Conservation (phyloP, 1,140 invertebrate species). For the Brevipalpus yothersi region DNA sequence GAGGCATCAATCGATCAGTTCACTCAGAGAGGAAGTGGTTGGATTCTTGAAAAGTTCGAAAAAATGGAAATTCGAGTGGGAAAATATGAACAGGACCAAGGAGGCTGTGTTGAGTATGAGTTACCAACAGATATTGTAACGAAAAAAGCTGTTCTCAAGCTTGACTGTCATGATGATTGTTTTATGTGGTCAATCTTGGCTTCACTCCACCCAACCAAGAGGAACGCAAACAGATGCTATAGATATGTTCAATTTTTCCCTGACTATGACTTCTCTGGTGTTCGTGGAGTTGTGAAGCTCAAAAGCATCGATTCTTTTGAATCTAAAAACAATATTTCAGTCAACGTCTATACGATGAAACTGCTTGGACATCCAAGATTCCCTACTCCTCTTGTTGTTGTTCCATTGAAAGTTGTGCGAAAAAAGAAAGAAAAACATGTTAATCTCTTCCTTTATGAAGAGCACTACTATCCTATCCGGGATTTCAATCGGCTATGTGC, state of each 20-base stretch:
- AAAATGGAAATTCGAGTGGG: neutral
- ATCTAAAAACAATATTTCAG: slow-evolving; percentile 1
- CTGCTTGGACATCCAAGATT: neutral
- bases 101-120: neutral
- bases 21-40: neutral
- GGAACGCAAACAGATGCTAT: neutral
- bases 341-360: slow-evolving; percentile 1
- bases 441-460: slow-evolving; percentile 1
- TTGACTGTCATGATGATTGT: slow-evolving; percentile 2
- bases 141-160: neutral
- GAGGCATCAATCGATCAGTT: neutral
- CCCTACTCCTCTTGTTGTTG: neutral
- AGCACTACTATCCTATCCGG: neutral
- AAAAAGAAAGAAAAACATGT: neutral
- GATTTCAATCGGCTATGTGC: neutral
- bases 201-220: neutral
- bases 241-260: neutral
- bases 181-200: slow-evolving; percentile 6
- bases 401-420: neutral
- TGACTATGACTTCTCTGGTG: neutral
- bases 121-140: neutral
- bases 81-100: neutral
- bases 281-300: neutral
- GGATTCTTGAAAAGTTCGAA: neutral
- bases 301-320: slow-evolving; percentile 1